phyloP scores from a whole-genome alignment of 2,888 invertebrate species.

The Odontothrips loti region DNA sequence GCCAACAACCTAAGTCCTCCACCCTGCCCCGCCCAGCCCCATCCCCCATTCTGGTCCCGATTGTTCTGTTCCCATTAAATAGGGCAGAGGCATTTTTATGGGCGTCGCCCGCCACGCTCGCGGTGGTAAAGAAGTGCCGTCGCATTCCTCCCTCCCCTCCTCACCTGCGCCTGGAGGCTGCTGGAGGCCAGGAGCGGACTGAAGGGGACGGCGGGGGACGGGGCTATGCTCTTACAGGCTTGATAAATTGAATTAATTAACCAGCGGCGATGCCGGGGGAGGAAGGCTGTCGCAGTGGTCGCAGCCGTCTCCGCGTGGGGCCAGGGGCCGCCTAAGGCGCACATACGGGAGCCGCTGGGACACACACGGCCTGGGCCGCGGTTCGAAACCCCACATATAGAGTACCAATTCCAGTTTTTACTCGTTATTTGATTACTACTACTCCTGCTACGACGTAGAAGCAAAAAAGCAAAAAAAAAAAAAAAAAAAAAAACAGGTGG shows the following conservation, averaged over 20 bases:
- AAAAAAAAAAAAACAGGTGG: no score
- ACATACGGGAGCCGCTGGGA: no score
- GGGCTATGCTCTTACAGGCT: neutral
- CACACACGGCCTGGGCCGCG: no score
- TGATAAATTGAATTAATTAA: conserved; percentile 27
- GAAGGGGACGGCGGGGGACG: neutral
- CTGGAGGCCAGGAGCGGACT: neutral
- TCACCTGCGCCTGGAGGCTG: neutral
- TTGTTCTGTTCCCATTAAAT: no score
- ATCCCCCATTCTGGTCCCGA: neutral
- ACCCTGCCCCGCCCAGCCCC: neutral
- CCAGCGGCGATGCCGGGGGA: neutral
- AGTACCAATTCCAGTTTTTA: no score
- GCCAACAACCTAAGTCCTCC: neutral
- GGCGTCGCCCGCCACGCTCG: neutral
- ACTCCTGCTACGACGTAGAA: no score
- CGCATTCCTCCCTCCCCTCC: neutral
- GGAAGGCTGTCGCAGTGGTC: neutral
- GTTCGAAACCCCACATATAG: no score
- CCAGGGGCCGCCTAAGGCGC: no score
- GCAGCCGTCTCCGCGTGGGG: neutral
- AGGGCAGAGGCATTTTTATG: no score
- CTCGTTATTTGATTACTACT: no score
- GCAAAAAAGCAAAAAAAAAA: no score
- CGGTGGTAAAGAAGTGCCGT: neutral